These are phyloP conservation scores for Bambusicola thoracicus DNA, from an alignment of 2,113 vertebrate species.

Conservation along the genomic window DNA sequence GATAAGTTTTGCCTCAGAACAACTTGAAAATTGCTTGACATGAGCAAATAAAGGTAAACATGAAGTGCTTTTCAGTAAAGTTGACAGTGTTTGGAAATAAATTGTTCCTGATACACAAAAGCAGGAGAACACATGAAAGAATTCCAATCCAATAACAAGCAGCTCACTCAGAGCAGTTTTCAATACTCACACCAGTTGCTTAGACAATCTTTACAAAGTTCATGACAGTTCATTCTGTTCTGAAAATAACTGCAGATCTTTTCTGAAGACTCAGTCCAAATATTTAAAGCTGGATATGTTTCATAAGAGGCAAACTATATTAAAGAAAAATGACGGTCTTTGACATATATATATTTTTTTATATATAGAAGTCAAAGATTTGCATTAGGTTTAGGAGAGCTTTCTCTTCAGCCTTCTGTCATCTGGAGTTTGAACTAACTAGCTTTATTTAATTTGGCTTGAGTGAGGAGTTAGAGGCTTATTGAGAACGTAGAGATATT, in stretches of 20 bases:
- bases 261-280: not conserved
- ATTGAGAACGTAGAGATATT: not conserved
- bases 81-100: not conserved
- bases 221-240: not conserved
- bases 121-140: not conserved
- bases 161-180: not conserved
- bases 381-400: not conserved
- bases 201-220: not conserved
- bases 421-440: not conserved
- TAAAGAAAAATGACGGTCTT: not conserved
- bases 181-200: not conserved
- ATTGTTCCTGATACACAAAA: not conserved
- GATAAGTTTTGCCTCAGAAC: constrained; percentile 24
- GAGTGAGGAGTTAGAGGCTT: not conserved
- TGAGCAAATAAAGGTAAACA: constrained; percentile 25
- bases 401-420: not conserved
- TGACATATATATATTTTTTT: not conserved
- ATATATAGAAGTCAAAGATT: not conserved
- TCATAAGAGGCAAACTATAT: not conserved
- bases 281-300: not conserved
- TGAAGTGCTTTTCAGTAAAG: not conserved
- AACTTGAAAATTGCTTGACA: constrained; percentile 29
- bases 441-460: not conserved
- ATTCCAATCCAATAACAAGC: not conserved
- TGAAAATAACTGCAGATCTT: not conserved